phyloP scores from a whole-genome alignment of 2,797 vertebrate species.

The Cynopterus sphinx region DNA sequence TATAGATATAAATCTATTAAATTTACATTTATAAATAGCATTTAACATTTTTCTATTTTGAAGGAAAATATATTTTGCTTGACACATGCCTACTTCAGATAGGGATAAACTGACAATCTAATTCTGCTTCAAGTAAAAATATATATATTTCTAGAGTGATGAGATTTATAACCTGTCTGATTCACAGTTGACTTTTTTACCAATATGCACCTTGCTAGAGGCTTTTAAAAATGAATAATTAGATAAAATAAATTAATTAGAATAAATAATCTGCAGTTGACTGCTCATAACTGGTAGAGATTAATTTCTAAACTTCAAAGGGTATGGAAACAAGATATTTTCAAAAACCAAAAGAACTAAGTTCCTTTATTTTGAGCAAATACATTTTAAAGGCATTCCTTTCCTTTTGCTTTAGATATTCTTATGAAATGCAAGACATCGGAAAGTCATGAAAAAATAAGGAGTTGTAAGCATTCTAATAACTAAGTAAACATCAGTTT shows the following conservation, averaged over 20 bases:
- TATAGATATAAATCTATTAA: not conserved
- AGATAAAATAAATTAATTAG: not conserved
- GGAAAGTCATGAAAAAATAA: not conserved
- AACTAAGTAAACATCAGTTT: constrained; percentile 12
- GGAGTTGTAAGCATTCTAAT: not conserved
- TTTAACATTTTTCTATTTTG: not conserved
- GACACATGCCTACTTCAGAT: not conserved
- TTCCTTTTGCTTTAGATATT: not conserved
- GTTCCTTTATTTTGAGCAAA: not conserved
- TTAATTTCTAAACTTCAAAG: constrained; percentile 20
- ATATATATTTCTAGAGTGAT: not conserved
- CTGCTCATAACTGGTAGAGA: not conserved
- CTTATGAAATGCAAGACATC: not conserved
- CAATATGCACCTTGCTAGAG: not conserved
- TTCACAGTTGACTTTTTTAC: not conserved
- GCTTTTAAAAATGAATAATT: not conserved
- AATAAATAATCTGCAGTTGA: not conserved
- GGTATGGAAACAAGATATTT: not conserved
- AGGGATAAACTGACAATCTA: not conserved
- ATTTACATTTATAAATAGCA: not conserved
- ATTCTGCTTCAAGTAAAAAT: not conserved
- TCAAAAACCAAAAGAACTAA: not conserved
- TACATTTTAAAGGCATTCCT: not conserved
- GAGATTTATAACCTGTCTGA: not conserved
- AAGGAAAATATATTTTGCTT: not conserved